phyloP scores from a whole-genome alignment of 2,888 invertebrate species.

The Escarpia spicata region DNA sequence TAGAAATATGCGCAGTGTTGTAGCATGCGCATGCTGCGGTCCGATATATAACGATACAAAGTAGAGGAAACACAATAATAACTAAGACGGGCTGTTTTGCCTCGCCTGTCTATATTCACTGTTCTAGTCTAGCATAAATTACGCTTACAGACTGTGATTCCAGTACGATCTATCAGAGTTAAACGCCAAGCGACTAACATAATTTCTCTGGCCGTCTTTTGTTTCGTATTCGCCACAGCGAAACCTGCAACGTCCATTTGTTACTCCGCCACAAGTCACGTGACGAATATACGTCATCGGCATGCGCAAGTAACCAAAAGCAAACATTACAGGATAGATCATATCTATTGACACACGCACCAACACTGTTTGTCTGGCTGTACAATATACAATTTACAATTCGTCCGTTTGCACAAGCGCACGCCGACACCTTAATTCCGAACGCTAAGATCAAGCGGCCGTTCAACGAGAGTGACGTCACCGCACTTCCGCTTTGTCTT shows the following conservation, averaged over 20 bases:
- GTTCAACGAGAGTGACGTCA: background rate
- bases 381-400: background rate
- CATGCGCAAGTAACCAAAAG: background rate
- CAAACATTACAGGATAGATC: background rate
- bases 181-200: slow-evolving; percentile 2
- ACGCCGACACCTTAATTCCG: background rate
- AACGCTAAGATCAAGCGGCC: slow-evolving; percentile 6
- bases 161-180: background rate
- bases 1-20: background rate
- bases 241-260: background rate
- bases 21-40: background rate
- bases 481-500: slow-evolving; percentile 10
- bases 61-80: slow-evolving; percentile 10
- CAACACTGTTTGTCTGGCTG: background rate
- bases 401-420: slow-evolving; percentile 3
- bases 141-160: background rate
- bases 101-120: background rate
- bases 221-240: background rate
- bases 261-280: background rate
- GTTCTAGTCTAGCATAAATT: background rate
- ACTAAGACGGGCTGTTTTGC: background rate
- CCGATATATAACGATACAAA: background rate
- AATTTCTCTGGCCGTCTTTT: background rate
- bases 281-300: background rate
- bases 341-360: background rate